A percentile compares a stretch with the other conserved stretches of the same genome.
Evolutionary conservation across 2,888 invertebrate species (phyloP).

Genomic region (Gasteruption jaculator): DNA sequence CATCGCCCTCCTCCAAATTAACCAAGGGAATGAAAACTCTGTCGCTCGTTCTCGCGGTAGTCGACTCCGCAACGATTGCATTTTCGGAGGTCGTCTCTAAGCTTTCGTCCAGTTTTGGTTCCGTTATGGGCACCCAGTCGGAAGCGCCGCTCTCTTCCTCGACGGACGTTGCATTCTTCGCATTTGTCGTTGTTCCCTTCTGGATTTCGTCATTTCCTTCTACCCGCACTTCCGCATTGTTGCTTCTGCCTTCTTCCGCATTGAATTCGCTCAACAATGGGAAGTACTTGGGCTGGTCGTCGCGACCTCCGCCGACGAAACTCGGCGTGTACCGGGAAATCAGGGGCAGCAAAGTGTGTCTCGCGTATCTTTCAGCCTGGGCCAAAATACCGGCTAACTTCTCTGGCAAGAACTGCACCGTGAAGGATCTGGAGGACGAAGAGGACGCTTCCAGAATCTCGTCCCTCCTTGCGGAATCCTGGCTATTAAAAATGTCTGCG

Average conservation of each 20-base stretch:
- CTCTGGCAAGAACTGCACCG: slow-evolving; percentile 76
- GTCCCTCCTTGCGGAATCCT: slow-evolving; percentile 29
- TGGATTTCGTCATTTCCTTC: slow-evolving; percentile 1
- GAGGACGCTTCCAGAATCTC: slow-evolving; percentile 43
- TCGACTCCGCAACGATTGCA: not conserved
- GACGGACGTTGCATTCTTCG: slow-evolving; percentile 25
- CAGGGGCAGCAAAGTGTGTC: slow-evolving; percentile 70
- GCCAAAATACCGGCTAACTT: slow-evolving; percentile 74
- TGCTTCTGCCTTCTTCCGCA: slow-evolving; percentile 2
- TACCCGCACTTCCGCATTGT: too few species aligned
- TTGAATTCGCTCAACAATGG: slow-evolving; percentile 54
- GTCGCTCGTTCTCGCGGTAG: slow-evolving; percentile 15
- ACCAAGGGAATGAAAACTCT: slow-evolving; percentile 42
- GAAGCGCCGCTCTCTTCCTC: slow-evolving; percentile 32
- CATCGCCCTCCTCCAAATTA: slow-evolving; percentile 26
- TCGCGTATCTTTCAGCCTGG: slow-evolving; percentile 76
- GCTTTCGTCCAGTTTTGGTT: not conserved
- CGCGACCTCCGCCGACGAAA: slow-evolving; percentile 52
- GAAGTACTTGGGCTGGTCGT: slow-evolving; percentile 61
- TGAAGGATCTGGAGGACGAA: slow-evolving; percentile 48
- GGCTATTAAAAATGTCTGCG: slow-evolving; percentile 26
- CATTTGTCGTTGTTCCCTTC: not conserved
- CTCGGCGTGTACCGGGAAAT: slow-evolving; percentile 77
- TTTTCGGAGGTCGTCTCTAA: not conserved
- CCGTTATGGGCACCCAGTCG: slow-evolving; percentile 38